Conservation (phyloP, 2,797 vertebrate species). For the Ispidina picta region DNA sequence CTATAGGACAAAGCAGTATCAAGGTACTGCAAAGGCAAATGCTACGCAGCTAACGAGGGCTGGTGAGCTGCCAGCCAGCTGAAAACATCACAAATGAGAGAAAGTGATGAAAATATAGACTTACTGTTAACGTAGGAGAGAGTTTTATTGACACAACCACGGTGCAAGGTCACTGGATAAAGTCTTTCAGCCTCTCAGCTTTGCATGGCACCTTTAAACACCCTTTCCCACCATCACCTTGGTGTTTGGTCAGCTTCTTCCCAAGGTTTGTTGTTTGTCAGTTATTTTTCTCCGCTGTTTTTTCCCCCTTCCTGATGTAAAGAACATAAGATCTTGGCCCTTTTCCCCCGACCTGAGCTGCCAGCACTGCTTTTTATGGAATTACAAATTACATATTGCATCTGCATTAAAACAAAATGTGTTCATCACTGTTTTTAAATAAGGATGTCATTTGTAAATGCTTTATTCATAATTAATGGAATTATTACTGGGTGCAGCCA, state of each 20-base stretch:
- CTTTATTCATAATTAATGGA: slow-evolving; percentile 53
- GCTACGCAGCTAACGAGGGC: neutral
- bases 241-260: neutral
- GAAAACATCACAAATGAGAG: slow-evolving; percentile 66
- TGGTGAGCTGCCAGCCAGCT: slow-evolving; percentile 66
- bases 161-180: slow-evolving; percentile 18
- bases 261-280: neutral
- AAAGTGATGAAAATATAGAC: slow-evolving; percentile 46
- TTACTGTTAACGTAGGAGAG: neutral
- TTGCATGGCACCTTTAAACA: neutral
- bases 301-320: neutral
- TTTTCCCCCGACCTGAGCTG: neutral
- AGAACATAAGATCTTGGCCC: neutral
- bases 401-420: slow-evolving; percentile 41
- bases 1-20: neutral
- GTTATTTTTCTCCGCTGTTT: neutral
- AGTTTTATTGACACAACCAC: slow-evolving; percentile 58
- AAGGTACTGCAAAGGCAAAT: neutral
- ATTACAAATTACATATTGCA: slow-evolving; percentile 36
- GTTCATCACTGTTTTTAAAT: slow-evolving; percentile 35
- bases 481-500: slow-evolving; percentile 39
- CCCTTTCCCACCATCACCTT: neutral
- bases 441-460: slow-evolving; percentile 49
- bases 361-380: slow-evolving; percentile 4
- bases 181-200: neutral